Conservation (phyloP, 2,888 invertebrate species). For the Notodonta ziczac region DNA sequence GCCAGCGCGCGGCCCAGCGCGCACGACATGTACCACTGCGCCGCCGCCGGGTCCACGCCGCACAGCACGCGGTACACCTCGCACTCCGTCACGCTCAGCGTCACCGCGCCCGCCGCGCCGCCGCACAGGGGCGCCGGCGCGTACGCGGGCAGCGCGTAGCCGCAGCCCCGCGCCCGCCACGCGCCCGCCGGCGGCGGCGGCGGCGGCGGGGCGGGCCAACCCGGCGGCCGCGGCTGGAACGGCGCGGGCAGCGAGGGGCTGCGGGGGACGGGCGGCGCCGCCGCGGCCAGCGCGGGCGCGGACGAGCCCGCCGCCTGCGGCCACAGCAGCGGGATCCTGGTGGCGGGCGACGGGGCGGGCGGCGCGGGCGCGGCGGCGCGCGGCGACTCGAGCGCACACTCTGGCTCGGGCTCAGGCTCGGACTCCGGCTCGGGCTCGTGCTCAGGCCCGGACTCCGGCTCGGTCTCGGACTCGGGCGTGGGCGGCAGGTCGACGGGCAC, state of each 20-base stretch:
- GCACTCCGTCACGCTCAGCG: constrained; percentile 53
- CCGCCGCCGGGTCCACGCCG: constrained; percentile 51
- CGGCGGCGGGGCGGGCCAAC: neutral
- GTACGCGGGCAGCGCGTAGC: constrained; percentile 11
- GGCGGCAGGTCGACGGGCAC: constrained; percentile 56
- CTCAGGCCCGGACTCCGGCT: constrained; percentile 12
- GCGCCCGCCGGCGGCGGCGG: constrained; percentile 1
- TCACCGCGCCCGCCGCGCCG: constrained; percentile 27
- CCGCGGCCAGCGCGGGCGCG: constrained; percentile 6
- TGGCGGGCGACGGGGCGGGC: constrained; percentile 3
- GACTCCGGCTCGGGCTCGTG: constrained; percentile 9
- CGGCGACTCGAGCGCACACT: neutral
- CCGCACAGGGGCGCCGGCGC: constrained; percentile 9
- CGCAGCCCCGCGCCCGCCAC: constrained; percentile 2
- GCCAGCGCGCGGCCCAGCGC: constrained; percentile 47
- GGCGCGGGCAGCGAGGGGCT: constrained; percentile 7
- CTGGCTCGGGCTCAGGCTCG: constrained; percentile 3
- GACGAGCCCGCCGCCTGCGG: constrained; percentile 3
- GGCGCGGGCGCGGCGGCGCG: neutral
- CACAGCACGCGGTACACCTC: constrained; percentile 54
- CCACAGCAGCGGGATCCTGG: constrained; percentile 6
- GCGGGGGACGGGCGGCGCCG: constrained; percentile 6
- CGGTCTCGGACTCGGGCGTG: constrained; percentile 15
- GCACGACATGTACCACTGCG: constrained; percentile 60
- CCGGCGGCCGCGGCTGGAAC: constrained; percentile 11